phyloP scores from a whole-genome alignment of 53 echinoderm and acorn worm species.

The Paracentrotus lividus region DNA sequence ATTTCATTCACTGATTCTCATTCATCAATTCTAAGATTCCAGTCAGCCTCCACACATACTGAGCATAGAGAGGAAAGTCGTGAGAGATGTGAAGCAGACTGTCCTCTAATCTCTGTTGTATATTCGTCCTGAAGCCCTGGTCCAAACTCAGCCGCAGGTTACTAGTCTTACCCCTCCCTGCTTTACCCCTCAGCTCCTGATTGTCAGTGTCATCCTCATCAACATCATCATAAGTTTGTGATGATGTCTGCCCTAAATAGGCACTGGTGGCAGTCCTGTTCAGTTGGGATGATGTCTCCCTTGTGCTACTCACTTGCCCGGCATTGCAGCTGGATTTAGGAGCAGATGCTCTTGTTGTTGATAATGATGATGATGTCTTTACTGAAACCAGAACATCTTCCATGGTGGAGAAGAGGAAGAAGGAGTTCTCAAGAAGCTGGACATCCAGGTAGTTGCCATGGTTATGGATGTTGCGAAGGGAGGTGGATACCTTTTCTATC shows the following conservation, averaged over 20 bases:
- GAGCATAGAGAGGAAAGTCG: conserved; percentile 86
- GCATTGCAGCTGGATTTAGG: not conserved
- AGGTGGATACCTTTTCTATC: conserved; percentile 67
- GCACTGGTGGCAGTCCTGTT: conserved; percentile 1
- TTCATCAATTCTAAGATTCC: conserved; percentile 76
- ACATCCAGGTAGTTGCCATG: conserved; percentile 61
- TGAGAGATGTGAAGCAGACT: conserved; percentile 82
- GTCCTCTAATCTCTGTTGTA: conserved; percentile 73
- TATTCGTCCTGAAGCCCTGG: conserved; percentile 51
- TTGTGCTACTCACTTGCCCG: not conserved
- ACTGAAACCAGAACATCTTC: conserved; percentile 72
- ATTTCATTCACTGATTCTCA: not conserved
- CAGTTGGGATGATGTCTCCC: not conserved
- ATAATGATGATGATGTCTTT: conserved; percentile 64
- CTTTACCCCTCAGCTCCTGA: not conserved
- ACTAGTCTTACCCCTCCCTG: conserved; percentile 21
- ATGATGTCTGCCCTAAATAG: not conserved
- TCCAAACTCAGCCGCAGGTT: not conserved
- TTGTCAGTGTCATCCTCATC: not conserved
- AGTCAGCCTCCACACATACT: conserved; percentile 84
- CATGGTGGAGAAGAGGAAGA: conserved; percentile 73
- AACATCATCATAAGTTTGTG: not conserved
- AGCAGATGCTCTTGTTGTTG: conserved; percentile 37
- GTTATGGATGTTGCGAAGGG: conserved; percentile 53
- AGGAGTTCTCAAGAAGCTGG: conserved; percentile 76